phyloP scores from a whole-genome alignment of 2,888 invertebrate species.

The Sarcophaga subvicina region DNA sequence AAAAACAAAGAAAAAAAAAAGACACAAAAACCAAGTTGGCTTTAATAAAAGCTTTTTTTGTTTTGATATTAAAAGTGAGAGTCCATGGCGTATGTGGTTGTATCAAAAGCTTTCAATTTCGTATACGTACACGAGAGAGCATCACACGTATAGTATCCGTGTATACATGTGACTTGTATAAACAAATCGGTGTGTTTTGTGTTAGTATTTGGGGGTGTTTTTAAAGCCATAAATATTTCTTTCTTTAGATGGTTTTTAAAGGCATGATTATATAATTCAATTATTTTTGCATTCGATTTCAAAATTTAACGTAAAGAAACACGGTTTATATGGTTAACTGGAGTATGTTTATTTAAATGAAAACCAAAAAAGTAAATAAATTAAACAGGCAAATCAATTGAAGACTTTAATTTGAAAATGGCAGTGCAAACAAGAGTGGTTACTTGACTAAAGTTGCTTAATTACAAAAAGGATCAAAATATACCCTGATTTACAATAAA shows the following conservation, averaged over 20 bases:
- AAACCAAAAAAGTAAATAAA: too few species aligned
- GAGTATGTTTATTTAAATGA: not conserved
- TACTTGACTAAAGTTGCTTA: too few species aligned
- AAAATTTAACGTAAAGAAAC: conserved; percentile 6
- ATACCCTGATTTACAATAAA: too few species aligned
- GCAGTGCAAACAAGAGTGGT: too few species aligned
- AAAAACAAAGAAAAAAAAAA: not conserved
- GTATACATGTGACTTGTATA: conserved; percentile 61
- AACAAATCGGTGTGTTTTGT: conserved; percentile 29
- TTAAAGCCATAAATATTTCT: not conserved
- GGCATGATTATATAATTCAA: conserved; percentile 54
- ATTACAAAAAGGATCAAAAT: too few species aligned
- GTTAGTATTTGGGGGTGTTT: conserved; percentile 3
- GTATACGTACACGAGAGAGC: conserved; percentile 68
- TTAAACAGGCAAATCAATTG: too few species aligned
- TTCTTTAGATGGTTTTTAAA: conserved; percentile 46
- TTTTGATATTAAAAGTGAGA: conserved; percentile 60
- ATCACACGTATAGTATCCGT: conserved; percentile 69
- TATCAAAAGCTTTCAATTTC: conserved; percentile 65
- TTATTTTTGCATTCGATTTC: conserved; percentile 50
- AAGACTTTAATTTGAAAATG: too few species aligned
- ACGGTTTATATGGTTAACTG: conserved; percentile 37
- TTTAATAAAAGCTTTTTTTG: conserved; percentile 57
- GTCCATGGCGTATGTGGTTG: conserved; percentile 10
- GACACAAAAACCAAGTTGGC: not conserved